Evolutionary conservation across 2,113 vertebrate species (phyloP).

Genomic region (Forbesichthys papilliferus): DNA sequence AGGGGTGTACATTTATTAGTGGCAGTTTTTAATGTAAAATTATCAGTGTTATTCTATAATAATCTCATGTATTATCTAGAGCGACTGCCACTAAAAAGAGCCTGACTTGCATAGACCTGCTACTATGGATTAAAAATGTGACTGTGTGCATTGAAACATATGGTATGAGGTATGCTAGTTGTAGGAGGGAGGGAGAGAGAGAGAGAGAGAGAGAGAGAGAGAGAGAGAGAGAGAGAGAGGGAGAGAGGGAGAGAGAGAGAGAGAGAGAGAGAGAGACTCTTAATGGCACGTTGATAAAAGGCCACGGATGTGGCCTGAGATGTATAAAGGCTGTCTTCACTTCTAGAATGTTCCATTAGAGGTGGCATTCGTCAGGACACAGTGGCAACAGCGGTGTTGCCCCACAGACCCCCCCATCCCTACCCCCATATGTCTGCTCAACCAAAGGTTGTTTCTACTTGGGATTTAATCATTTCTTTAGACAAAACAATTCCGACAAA

Average conservation of each 20-base stretch:
- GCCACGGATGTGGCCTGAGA: slow-evolving; percentile 53
- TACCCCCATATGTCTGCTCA: slow-evolving; percentile 16
- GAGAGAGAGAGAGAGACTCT: slow-evolving; percentile 55
- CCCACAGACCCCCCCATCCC: slow-evolving; percentile 18
- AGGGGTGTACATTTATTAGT: too few relatives aligned
- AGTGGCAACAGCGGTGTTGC: slow-evolving; percentile 32
- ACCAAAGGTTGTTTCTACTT: slow-evolving; percentile 10
- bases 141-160: too few relatives aligned
- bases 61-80: too few relatives aligned
- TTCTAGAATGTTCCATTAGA: slow-evolving; percentile 65
- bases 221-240: background rate
- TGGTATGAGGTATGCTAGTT: too few relatives aligned
- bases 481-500: slow-evolving; percentile 32
- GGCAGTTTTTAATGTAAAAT: too few relatives aligned
- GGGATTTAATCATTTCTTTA: slow-evolving; percentile 24
- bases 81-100: too few relatives aligned
- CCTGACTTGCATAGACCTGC: too few relatives aligned
- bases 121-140: too few relatives aligned
- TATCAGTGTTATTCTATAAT: too few relatives aligned
- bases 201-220: background rate
- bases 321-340: slow-evolving; percentile 56
- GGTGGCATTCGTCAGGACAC: slow-evolving; percentile 49
- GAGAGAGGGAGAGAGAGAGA: background rate
- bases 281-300: slow-evolving; percentile 72
- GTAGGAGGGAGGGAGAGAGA: background rate